Evolutionary conservation across 2,113 vertebrate genomes (phyloP), one percentile per base, ranked within the genome.

Genomic region (Odocoileus virginianus): DNA sequence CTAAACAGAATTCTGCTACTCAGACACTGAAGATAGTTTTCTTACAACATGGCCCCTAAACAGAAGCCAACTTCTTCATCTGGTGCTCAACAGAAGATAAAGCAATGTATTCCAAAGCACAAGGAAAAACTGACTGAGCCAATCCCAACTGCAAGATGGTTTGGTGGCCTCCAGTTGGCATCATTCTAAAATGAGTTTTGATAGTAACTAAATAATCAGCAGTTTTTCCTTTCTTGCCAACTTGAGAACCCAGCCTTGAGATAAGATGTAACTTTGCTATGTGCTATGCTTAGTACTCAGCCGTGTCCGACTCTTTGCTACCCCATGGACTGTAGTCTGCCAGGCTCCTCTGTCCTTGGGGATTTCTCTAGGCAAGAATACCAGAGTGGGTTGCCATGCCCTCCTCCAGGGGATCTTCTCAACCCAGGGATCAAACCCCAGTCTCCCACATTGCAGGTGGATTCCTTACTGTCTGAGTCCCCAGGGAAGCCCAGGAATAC

Each of bases 21-120:
- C 27, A 85, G 47, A 88, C 79, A 79, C 45, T 2, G 15, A 84
- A 89, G 43, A 91, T 30, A 33, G 52, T 89, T 96, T 89, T 86
- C 93, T 83, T 94, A 92, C n/a, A 97, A 87, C 78, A 91, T 83
- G 71, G 45, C 30, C 54, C 33, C 78, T 43, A 47, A 27, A 54
- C 57, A 83, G 30, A 97, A 93, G 87, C 96, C 96, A 98, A 50
- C 10, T 91, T 82, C 23, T 96, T 98, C 87, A 94, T 92, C 95
- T 94, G 95, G 23, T 86, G 82, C 33, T 87, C 78, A 47, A 27
- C 3, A 21, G 28, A 94, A 96, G 74, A 94, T 76, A 92, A 88
- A 97, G 36, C 12, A 47, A 25, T 11, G 47, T 88, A 43, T 76
- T 94, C 45, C 93, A 93, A 94, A 95, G 55, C 78, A 74, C 21